phyloP scores from a whole-genome alignment of 2,888 invertebrate species.

The Sinodicranocentrus sp. region DNA sequence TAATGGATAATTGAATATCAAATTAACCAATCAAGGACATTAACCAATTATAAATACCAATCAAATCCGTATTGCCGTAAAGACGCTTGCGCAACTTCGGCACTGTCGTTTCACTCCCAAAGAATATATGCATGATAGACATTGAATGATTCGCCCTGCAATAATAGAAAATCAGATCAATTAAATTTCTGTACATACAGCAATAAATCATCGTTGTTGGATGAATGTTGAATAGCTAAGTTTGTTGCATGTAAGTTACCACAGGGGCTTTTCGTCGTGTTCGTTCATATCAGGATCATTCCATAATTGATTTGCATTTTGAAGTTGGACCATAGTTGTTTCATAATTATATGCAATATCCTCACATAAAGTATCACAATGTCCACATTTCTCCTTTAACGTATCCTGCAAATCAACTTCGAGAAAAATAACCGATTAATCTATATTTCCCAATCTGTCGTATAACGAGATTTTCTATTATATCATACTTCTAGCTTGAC shows the following conservation, averaged over 20 bases:
- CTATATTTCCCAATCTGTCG: neutral
- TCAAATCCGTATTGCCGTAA: constrained; percentile 48
- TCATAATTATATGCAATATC: constrained; percentile 60
- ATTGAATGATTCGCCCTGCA: constrained; percentile 34
- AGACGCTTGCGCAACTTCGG: constrained; percentile 42
- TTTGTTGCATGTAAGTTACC: too few relatives aligned
- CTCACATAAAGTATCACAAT: constrained; percentile 57
- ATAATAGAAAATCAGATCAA: neutral
- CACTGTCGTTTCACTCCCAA: constrained; percentile 41
- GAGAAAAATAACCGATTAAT: too few relatives aligned
- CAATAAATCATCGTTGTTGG: neutral
- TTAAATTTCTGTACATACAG: neutral
- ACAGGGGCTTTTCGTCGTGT: neutral
- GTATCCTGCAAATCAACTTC: constrained; percentile 13
- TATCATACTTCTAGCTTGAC: constrained; percentile 20
- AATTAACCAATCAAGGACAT: neutral
- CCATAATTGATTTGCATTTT: constrained; percentile 35
- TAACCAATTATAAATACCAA: constrained; percentile 15
- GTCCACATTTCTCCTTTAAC: constrained; percentile 31
- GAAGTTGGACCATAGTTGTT: constrained; percentile 44
- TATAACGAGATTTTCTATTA: neutral
- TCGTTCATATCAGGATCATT: constrained; percentile 2
- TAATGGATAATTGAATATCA: neutral
- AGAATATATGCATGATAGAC: constrained; percentile 49
- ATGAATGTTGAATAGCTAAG: too few relatives aligned